Conservation (phyloP, 2,888 invertebrate genomes). For the Cybosia mesomella region DNA sequence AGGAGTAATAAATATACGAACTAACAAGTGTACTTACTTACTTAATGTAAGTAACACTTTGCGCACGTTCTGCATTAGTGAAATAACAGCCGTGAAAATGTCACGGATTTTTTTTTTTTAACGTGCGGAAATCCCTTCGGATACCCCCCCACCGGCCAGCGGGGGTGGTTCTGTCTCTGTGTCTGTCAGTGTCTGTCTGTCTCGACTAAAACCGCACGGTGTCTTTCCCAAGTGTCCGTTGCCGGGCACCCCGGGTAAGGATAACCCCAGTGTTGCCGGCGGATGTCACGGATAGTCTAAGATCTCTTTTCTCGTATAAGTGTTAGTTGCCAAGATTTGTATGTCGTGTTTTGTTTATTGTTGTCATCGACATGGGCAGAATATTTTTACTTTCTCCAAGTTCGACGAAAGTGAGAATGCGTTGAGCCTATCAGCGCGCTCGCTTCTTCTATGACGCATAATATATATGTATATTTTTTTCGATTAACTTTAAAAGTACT, state of each 20-base stretch:
- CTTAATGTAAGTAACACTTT: too few species aligned
- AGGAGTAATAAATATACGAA: background rate
- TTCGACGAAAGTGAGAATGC: slow-evolving; percentile 35
- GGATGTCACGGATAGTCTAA: slow-evolving; percentile 5
- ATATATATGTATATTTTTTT: too few species aligned
- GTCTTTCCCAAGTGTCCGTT: too few species aligned
- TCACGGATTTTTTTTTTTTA: too few species aligned
- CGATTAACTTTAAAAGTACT: slow-evolving; percentile 9
- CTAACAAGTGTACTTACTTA: background rate
- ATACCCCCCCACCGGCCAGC: too few species aligned
- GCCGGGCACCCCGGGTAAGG: too few species aligned
- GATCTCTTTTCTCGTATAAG: background rate
- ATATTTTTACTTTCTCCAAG: slow-evolving; percentile 38
- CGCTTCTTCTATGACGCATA: background rate
- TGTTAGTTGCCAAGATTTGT: background rate
- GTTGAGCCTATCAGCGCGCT: slow-evolving; percentile 2
- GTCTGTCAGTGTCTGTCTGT: too few species aligned
- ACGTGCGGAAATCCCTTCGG: too few species aligned
- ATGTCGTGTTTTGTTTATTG: slow-evolving; percentile 18
- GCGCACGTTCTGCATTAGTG: background rate
- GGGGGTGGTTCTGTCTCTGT: too few species aligned
- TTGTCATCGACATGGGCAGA: slow-evolving; percentile 20
- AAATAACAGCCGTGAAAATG: slow-evolving; percentile 4
- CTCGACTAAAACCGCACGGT: too few species aligned
- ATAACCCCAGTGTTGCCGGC: too few species aligned